phyloP scores from a whole-genome alignment of 2,113 vertebrate species.

The Xiphophorus maculatus region DNA sequence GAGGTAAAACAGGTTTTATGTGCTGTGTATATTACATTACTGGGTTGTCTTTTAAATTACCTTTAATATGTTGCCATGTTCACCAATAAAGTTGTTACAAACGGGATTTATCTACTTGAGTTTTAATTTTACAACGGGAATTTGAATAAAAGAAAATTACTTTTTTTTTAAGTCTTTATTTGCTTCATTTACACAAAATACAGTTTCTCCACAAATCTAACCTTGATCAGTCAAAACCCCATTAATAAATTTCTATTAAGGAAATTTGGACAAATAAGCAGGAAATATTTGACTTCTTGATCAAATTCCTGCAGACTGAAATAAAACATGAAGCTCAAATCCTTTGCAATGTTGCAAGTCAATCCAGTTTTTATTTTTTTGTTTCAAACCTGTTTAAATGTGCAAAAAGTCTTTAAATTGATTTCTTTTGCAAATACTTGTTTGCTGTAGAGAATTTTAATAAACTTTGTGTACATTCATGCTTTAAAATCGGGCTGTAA shows the following conservation, averaged over 20 bases:
- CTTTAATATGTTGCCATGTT: constrained; percentile 77
- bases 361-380: too few relatives aligned
- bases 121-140: not conserved
- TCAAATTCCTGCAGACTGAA: not conserved
- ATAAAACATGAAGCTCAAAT: not conserved
- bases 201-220: not conserved
- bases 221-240: not conserved
- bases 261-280: too few relatives aligned
- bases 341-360: too few relatives aligned
- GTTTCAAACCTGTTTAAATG: too few relatives aligned
- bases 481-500: too few relatives aligned
- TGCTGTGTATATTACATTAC: constrained; percentile 71
- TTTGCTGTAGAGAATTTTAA: too few relatives aligned
- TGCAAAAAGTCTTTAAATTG: too few relatives aligned
- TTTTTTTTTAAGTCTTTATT: constrained; percentile 5
- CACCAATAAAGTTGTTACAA: constrained; percentile 81
- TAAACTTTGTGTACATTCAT: too few relatives aligned
- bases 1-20: constrained; percentile 85
- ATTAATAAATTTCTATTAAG: too few relatives aligned
- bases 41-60: constrained; percentile 48
- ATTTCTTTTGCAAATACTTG: too few relatives aligned
- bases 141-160: not conserved
- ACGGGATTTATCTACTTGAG: not conserved
- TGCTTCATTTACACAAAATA: constrained; percentile 1
- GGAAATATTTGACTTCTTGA: too few relatives aligned